Evolutionary conservation across 2,888 invertebrate species (phyloP), one percentile per base, ranked within the genome.

Genomic region (Coleophora flavipennella): DNA sequence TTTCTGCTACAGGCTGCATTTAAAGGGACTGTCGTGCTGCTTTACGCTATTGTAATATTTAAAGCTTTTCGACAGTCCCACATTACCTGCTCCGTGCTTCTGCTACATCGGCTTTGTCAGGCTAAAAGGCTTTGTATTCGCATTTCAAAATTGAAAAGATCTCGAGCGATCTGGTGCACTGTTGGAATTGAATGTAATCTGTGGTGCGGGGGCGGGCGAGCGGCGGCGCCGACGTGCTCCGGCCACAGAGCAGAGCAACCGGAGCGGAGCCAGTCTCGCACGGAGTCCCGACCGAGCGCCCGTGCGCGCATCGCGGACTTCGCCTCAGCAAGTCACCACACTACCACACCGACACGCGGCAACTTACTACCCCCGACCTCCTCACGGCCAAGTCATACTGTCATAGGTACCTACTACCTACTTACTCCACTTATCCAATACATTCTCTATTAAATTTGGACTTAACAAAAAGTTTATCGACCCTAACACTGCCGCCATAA

Each of bases 231-330:
- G 70, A 61, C 64, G 61, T 49, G 61, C 48, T 51, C 49, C 45
- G 50, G 52, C 49, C 56, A 49, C 49, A 46, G 55, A 54, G 56
- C 66, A 61, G 68, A 69, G 54, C 60, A 61, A 59, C 65, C 57
- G 33, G 35, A 14, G 59, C 62, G 68, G 57, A 72, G 79, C 71
- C 79, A 81, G 84, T 83, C 57, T 63, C 59, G 62, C 62, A 63
- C 66, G 63, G 72, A 72, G 71, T 59, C 67, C 76, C 67, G 75
- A 59, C 63, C 75, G 79, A 71, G 62, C 81, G 79, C 72, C 62
- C 58, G 56, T 60, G 53, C 68, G 69, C 69, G 69, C 73, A 55
- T 53, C 46, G 48, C 53, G 51, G 63, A 63, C 63, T 71, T 73
- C 75, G 76, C 53, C 72, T 75, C 74, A 75, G 72, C 46, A 78